A percentile compares a stretch with the other conserved stretches of the same genome.
Evolutionary conservation across 2,888 invertebrate genomes (phyloP).

Genomic region (Parnassius mnemosyne): DNA sequence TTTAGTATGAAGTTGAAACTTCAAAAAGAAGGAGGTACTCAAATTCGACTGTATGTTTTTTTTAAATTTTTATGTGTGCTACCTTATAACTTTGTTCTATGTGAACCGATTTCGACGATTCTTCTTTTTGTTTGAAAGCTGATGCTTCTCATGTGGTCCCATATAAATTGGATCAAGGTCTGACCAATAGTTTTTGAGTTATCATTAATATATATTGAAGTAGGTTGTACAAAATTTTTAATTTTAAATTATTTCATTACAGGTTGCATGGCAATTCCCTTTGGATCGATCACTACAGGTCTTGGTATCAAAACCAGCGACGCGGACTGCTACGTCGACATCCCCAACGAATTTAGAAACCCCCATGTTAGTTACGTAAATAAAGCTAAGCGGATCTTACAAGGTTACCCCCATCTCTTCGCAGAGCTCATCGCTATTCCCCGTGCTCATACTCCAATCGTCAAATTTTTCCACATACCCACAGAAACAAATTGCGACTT

Average conservation of each 20-base stretch:
- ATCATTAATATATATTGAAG: too few relatives aligned
- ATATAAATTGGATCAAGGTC: too few relatives aligned
- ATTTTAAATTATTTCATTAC: slow-evolving; percentile 22
- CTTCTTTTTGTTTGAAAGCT: too few relatives aligned
- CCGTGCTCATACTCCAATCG: slow-evolving; percentile 87
- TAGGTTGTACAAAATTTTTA: background rate
- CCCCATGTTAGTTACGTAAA: slow-evolving; percentile 43
- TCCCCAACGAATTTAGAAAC: slow-evolving; percentile 48
- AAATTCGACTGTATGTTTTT: too few relatives aligned
- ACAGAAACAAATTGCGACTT: slow-evolving; percentile 85
- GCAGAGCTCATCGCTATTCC: slow-evolving; percentile 82
- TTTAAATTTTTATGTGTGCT: too few relatives aligned
- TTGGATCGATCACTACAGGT: slow-evolving; percentile 88
- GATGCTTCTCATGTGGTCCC: too few relatives aligned
- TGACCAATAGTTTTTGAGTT: too few relatives aligned
- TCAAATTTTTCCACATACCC: slow-evolving; percentile 84
- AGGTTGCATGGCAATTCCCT: slow-evolving; percentile 76
- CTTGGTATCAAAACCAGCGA: slow-evolving; percentile 86
- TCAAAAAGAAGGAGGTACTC: too few relatives aligned
- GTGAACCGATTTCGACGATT: too few relatives aligned
- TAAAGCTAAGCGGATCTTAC: slow-evolving; percentile 60
- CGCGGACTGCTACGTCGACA: slow-evolving; percentile 84
- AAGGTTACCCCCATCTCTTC: slow-evolving; percentile 65
- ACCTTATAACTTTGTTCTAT: too few relatives aligned
- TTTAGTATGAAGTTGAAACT: too few relatives aligned